phyloP scores from a whole-genome alignment of 2,797 vertebrate species.

The Poeciliopsis gracilis region DNA sequence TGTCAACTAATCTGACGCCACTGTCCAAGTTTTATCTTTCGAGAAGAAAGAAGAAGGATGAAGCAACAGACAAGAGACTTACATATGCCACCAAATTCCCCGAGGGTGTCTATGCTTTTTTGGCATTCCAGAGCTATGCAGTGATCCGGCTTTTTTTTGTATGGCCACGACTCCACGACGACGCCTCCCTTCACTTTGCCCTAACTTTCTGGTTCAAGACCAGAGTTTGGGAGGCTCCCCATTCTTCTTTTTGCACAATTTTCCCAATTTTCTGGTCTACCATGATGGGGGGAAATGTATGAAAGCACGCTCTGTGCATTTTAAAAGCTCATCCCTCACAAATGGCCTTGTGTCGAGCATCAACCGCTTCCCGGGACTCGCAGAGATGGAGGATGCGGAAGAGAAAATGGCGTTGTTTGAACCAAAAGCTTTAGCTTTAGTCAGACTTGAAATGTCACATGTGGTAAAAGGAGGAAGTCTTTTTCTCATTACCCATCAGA shows the following conservation, averaged over 20 bases:
- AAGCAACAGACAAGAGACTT: conserved; percentile 49
- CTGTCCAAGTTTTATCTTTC: conserved; percentile 66
- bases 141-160: conserved; percentile 46
- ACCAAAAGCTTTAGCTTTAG: conserved; percentile 6
- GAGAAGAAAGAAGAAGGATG: conserved; percentile 41
- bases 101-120: conserved; percentile 52
- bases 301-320: conserved; percentile 70
- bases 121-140: conserved; percentile 60
- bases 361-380: conserved; percentile 43
- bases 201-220: conserved; percentile 55
- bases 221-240: conserved; percentile 58
- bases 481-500: conserved; percentile 14
- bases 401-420: conserved; percentile 47
- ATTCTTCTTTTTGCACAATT: conserved; percentile 58
- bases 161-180: conserved; percentile 53
- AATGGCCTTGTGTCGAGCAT: conserved; percentile 59
- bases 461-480: conserved; percentile 6
- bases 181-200: conserved; percentile 30
- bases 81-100: conserved; percentile 61
- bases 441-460: conserved; percentile 28
- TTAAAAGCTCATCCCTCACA: conserved; percentile 51
- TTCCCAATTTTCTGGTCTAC: conserved; percentile 69
- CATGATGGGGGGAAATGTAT: conserved; percentile 54
- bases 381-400: conserved; percentile 49
- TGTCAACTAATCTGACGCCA: conserved; percentile 69